Evolutionary conservation across 1,140 invertebrate species (phyloP).

Genomic region (Hyles vespertilio): DNA sequence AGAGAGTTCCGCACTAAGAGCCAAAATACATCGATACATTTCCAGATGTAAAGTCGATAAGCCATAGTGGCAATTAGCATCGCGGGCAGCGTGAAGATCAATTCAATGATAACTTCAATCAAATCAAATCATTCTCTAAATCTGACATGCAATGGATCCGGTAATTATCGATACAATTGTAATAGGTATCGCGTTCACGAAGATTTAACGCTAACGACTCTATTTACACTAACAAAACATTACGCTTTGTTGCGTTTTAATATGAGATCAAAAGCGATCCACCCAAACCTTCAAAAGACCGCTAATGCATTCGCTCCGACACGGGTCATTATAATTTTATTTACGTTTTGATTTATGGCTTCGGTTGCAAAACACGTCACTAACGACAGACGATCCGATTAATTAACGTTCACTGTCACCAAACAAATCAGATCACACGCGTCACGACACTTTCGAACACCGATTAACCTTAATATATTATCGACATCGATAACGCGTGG

Average conservation of each 20-base stretch:
- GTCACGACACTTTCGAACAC: slow-evolving; percentile 18
- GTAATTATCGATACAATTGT: slow-evolving; percentile 24
- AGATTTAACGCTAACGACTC: too few relatives aligned
- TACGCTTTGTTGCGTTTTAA: too few relatives aligned
- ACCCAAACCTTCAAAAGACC: too few relatives aligned
- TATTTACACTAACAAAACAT: too few relatives aligned
- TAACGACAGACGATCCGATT: slow-evolving; percentile 25
- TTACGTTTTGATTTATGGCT: too few relatives aligned
- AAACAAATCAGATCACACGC: slow-evolving; percentile 19
- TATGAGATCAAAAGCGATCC: too few relatives aligned
- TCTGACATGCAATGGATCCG: slow-evolving; percentile 32
- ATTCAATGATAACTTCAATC: slow-evolving; percentile 56
- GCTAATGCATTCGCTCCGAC: too few relatives aligned
- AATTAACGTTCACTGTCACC: slow-evolving; percentile 27
- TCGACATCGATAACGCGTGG: slow-evolving; percentile 13
- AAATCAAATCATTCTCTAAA: slow-evolving; percentile 39
- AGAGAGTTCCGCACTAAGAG: not conserved
- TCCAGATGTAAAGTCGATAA: slow-evolving; percentile 39
- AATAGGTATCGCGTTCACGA: slow-evolving; percentile 12
- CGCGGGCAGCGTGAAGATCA: slow-evolving; percentile 45
- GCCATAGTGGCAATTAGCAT: slow-evolving; percentile 54
- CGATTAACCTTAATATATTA: slow-evolving; percentile 11
- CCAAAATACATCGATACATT: slow-evolving; percentile 27
- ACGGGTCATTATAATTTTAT: too few relatives aligned
- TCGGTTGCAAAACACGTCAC: slow-evolving; percentile 8